Evolutionary conservation across 2,888 invertebrate genomes (phyloP), one percentile per base, ranked within the genome.

Genomic region (Chirona hameri): DNA sequence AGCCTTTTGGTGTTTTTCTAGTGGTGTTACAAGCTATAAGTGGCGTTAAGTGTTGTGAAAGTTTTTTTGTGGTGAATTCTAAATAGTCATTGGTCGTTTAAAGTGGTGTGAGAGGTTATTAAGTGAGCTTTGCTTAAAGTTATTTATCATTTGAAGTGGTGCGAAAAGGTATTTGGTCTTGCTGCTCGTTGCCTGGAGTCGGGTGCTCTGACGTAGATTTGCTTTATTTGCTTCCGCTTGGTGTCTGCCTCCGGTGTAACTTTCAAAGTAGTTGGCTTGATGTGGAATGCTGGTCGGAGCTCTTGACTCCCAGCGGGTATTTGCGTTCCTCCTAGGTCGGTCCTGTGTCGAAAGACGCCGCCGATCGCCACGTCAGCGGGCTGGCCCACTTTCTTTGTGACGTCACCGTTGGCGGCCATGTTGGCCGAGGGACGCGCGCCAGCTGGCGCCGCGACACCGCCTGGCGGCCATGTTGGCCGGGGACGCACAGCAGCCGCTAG

Each of bases 291-390:
- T 69, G 69, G 12, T 69, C 14, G 27, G 18, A 27, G 72, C 31
- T 31, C 12, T 3, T 72, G 29, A 72, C 72, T 72, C 31, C 18
- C 31, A 15, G 18, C 7, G 15, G 15, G 4, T 29, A 18, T 72
- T 72, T 72, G 72, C 31, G 31, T 31, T 72, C 72, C 72, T 72
- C 72, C 72, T 31, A 72, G 72, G 72, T 69, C 29, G 72, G 72
- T 31, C 52, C 52, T 52, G 31, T 27, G 14, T 12, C 18, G 31
- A 12, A 18, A 14, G 72, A 18, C 72, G 29, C 7, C 31, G 31
- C 31, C 72, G 27, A 29, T 29, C 31, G 72, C 65, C 27, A 27
- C 65, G 65, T n/a, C 65, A n/a, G 72, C 72, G 72, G 18, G 52
- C 14, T 18, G 72, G 15, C 31, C 31, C 27, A 72, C 72, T 72